These are phyloP conservation scores for Monoplex corrugatus DNA, from an alignment of 2,888 invertebrate genomes.

Conservation along the genomic window DNA sequence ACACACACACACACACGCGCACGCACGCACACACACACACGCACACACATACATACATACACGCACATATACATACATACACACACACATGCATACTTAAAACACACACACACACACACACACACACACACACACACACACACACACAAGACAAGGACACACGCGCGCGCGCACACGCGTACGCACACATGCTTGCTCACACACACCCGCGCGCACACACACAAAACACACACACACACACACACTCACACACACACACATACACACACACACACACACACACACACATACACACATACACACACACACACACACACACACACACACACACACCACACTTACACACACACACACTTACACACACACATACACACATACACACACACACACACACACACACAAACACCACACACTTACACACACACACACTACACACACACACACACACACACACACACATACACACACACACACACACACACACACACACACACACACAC, in stretches of 20 bases:
- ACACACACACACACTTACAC: constrained; percentile 16
- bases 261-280: no score
- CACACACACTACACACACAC: not conserved
- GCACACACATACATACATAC: no score
- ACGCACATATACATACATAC: no score
- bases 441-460: constrained; percentile 7
- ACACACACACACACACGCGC: no score
- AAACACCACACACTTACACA: not conserved
- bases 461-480: not conserved
- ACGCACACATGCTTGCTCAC: not conserved
- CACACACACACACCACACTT: no score
- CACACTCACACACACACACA: not conserved
- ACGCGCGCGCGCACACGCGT: no score
- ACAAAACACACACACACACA: not conserved
- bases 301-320: not conserved
- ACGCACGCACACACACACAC: no score
- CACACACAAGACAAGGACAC: no score
- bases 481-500: no score
- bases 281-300: not conserved
- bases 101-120: no score
- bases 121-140: no score
- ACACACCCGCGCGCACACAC: not conserved
- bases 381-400: constrained; percentile 14
- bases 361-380: constrained; percentile 21
- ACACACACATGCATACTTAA: no score